Percentiles rank a stretch among this genome's conserved stretches.
Evolutionary conservation across 53 echinoderm and acorn worm species (phyloP).

Genomic region (Luidia sarsii): DNA sequence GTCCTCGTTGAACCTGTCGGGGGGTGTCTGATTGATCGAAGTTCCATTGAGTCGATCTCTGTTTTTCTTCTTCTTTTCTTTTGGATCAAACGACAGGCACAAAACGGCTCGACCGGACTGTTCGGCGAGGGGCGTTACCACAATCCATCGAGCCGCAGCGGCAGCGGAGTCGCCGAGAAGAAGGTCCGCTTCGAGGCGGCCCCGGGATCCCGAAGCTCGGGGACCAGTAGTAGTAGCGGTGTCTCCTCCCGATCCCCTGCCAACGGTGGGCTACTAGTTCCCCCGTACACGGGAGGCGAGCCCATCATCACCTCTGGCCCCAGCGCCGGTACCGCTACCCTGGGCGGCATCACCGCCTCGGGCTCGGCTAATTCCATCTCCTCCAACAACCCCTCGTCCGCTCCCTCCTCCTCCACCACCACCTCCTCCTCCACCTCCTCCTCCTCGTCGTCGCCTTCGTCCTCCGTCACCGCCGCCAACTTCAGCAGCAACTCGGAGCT

Average conservation of each 20-base stretch:
- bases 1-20: not conserved
- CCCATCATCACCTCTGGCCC: not conserved
- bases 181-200: constrained; percentile 43
- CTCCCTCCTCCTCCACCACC: too few relatives aligned
- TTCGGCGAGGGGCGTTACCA: constrained; percentile 16
- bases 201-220: constrained; percentile 18
- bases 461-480: constrained; percentile 14
- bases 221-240: not conserved
- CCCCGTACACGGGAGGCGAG: constrained; percentile 3
- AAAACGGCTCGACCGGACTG: constrained; percentile 21
- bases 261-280: too few relatives aligned
- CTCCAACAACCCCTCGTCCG: too few relatives aligned
- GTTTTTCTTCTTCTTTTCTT: too few relatives aligned
- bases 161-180: not conserved
- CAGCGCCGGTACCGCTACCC: not conserved
- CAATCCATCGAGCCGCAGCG: not conserved
- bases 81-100: constrained; percentile 23
- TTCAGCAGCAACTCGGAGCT: constrained; percentile 75
- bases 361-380: not conserved
- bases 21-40: not conserved
- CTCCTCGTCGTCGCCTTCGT: not conserved
- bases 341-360: not conserved
- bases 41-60: not conserved
- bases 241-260: not conserved
- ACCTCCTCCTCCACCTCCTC: too few relatives aligned